Evolutionary conservation across 2,113 vertebrate species (phyloP).

Genomic region (Mustela nigripes): DNA sequence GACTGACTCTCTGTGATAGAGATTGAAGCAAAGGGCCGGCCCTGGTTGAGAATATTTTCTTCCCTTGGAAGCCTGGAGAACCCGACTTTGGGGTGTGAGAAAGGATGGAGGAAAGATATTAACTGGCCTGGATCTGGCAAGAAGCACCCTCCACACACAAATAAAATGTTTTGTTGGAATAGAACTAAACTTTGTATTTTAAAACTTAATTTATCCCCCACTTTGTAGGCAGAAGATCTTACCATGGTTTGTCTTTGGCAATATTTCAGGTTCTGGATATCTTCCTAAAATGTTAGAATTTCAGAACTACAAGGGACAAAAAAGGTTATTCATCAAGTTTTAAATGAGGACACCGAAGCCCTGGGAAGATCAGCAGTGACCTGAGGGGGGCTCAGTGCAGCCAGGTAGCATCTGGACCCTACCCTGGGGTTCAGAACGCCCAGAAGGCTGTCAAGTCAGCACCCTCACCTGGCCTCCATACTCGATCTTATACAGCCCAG

Average conservation of each 20-base stretch:
- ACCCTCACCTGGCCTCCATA: not conserved
- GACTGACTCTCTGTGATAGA: constrained; percentile 72
- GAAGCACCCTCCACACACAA: constrained; percentile 49
- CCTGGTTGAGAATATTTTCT: constrained; percentile 67
- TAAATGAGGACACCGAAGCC: not conserved
- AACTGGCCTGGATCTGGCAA: constrained; percentile 81
- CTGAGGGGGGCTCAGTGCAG: not conserved
- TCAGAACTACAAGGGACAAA: not conserved
- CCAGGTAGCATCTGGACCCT: not conserved
- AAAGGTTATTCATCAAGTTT: not conserved
- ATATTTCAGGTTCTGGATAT: constrained; percentile 30
- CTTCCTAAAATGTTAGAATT: constrained; percentile 16
- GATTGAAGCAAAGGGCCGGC: constrained; percentile 39
- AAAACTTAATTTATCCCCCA: constrained; percentile 7
- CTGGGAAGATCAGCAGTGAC: not conserved
- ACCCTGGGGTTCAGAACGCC: not conserved
- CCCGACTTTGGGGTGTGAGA: constrained; percentile 72
- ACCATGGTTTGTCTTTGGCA: not conserved
- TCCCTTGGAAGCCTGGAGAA: constrained; percentile 70
- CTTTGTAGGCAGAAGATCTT: not conserved
- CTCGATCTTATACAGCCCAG: not conserved
- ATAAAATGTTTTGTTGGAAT: not conserved
- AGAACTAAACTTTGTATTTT: not conserved
- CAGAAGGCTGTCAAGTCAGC: too few species aligned
- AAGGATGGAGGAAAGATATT: constrained; percentile 75